These are phyloP conservation scores for Crioceris asparagi DNA, from an alignment of 2,888 invertebrate species.

Conservation along the genomic window DNA sequence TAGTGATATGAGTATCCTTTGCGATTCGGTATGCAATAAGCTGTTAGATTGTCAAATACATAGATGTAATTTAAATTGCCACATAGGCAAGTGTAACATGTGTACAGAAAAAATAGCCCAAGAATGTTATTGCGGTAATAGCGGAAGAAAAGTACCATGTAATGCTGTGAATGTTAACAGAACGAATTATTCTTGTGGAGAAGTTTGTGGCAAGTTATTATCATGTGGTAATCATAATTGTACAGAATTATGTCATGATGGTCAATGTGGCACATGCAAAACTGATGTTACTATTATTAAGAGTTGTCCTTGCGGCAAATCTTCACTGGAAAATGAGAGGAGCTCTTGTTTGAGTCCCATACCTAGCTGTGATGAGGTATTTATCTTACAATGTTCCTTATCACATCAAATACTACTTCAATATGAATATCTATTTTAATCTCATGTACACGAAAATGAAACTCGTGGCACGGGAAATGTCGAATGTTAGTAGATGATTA, in stretches of 20 bases:
- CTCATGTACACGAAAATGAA: too few species aligned
- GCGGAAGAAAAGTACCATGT: conserved; percentile 41
- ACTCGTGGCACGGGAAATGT: too few species aligned
- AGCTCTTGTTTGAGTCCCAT: conserved; percentile 69
- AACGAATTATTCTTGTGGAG: conserved; percentile 49
- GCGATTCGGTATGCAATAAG: conserved; percentile 64
- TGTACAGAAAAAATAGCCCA: conserved; percentile 60
- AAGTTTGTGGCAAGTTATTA: conserved; percentile 48
- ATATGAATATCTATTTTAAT: too few species aligned
- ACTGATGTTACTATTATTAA: conserved; percentile 50
- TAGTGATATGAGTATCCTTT: conserved; percentile 58
- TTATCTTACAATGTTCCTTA: too few species aligned
- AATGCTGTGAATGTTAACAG: conserved; percentile 1
- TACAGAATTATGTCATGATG: conserved; percentile 52
- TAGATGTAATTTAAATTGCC: conserved; percentile 62
- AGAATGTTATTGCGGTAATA: conserved; percentile 54
- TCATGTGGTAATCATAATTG: conserved; percentile 57
- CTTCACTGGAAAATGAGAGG: conserved; percentile 40
- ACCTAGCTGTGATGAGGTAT: conserved; percentile 63
- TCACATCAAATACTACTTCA: too few species aligned
- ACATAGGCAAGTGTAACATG: conserved; percentile 62
- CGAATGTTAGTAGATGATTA: too few species aligned
- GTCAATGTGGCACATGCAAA: conserved; percentile 53
- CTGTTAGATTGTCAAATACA: conserved; percentile 69
- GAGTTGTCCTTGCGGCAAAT: conserved; percentile 70